phyloP scores from a whole-genome alignment of 2,113 vertebrate genomes.

The Alligator sinensis region DNA sequence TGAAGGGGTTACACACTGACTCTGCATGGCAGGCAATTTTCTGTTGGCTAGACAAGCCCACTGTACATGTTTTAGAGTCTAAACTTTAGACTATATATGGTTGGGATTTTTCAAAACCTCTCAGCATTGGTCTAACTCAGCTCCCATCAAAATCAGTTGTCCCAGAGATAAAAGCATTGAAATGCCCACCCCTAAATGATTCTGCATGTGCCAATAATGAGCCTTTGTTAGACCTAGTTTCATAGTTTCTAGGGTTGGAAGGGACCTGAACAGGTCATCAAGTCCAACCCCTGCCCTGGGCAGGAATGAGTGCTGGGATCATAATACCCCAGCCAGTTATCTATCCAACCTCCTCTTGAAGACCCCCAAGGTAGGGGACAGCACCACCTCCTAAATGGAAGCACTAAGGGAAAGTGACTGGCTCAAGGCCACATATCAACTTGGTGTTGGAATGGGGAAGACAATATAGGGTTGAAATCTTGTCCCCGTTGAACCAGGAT shows the following conservation, averaged over 20 bases:
- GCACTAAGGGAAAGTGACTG: not conserved
- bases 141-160: not conserved
- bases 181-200: no score
- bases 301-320: no score
- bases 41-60: no score
- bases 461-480: not conserved
- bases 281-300: no score
- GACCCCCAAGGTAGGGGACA: not conserved
- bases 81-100: not conserved
- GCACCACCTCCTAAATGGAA: not conserved
- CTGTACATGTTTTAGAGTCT: no score
- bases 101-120: not conserved
- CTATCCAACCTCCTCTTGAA: no score
- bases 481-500: not conserved
- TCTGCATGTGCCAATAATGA: not conserved
- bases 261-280: no score
- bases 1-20: not conserved
- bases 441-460: not conserved
- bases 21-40: no score
- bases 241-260: no score
- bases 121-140: not conserved
- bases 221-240: not conserved
- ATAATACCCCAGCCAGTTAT: no score
- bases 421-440: not conserved
- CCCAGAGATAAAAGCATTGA: not conserved